A percentile compares a stretch with the other conserved stretches of the same genome.
phyloP scores from a whole-genome alignment of 2,113 vertebrate genomes.

The Helogale parvula region DNA sequence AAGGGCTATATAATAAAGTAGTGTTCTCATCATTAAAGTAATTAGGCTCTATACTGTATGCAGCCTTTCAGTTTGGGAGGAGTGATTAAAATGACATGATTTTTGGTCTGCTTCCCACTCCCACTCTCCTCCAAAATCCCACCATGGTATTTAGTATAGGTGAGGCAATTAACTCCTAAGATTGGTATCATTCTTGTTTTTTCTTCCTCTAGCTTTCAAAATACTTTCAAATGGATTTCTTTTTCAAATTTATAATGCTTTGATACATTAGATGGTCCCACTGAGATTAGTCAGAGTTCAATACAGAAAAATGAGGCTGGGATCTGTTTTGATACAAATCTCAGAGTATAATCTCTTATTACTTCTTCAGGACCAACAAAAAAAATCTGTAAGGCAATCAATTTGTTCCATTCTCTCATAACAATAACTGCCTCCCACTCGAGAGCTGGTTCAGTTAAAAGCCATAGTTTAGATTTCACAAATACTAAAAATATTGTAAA shows the following conservation, averaged over 20 bases:
- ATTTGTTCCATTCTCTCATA: not conserved
- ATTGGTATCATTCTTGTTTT: not conserved
- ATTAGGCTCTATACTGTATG: not conserved
- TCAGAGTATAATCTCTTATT: constrained; percentile 2
- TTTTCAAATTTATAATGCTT: constrained; percentile 22
- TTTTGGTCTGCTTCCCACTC: not conserved
- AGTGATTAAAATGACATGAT: not conserved
- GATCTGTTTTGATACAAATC: constrained; percentile 40
- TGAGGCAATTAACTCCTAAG: constrained; percentile 16
- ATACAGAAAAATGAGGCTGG: constrained; percentile 39
- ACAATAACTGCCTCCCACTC: not conserved
- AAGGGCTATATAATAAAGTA: not conserved
- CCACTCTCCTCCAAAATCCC: not conserved
- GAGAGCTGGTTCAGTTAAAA: not conserved
- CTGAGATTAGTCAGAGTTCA: not conserved
- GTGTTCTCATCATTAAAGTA: not conserved
- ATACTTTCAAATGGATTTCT: constrained; percentile 33
- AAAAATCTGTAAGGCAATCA: not conserved
- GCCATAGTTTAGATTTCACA: not conserved
- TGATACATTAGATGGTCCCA: not conserved
- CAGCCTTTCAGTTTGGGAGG: not conserved
- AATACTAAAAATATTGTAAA: constrained; percentile 25
- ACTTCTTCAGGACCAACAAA: constrained; percentile 42
- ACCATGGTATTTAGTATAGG: not conserved
- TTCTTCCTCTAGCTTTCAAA: constrained; percentile 15